These are phyloP conservation scores for Eunapius fragilis DNA, from an alignment of 37 sponge, comb jelly and placozoan species.

Conservation along the genomic window DNA sequence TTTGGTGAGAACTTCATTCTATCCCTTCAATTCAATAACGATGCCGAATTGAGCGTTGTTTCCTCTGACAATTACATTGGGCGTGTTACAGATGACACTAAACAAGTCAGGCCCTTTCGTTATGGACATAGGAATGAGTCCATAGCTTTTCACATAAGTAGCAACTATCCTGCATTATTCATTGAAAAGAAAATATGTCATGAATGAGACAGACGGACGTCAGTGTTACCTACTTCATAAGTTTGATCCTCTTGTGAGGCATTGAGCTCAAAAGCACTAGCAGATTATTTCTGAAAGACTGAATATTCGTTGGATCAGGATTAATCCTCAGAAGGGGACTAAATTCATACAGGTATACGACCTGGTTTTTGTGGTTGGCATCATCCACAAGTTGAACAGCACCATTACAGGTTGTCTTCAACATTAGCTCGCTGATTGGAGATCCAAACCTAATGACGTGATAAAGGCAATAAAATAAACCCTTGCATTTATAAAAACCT, in stretches of 20 bases:
- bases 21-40: slow-evolving; percentile 33
- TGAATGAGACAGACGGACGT: background rate
- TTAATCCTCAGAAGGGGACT: slow-evolving; percentile 55
- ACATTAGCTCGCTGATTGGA: slow-evolving; percentile 51
- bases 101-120: slow-evolving; percentile 22
- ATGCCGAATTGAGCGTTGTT: slow-evolving; percentile 34
- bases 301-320: background rate
- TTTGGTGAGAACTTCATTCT: too few species aligned
- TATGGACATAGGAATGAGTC: slow-evolving; percentile 30
- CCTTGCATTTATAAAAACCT: too few species aligned
- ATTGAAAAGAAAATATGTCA: background rate
- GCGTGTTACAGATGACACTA: slow-evolving; percentile 24
- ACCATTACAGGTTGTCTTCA: slow-evolving; percentile 53
- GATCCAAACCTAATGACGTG: slow-evolving; percentile 39
- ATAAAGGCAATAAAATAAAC: too few species aligned
- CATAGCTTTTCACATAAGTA: slow-evolving; percentile 2
- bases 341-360: slow-evolving; percentile 47
- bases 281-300: slow-evolving; percentile 5
- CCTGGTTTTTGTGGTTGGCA: slow-evolving; percentile 14
- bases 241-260: slow-evolving; percentile 27
- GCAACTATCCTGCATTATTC: slow-evolving; percentile 59
- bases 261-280: background rate
- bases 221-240: slow-evolving; percentile 47
- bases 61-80: slow-evolving; percentile 22
- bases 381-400: slow-evolving; percentile 61